Evolutionary conservation across 2,797 vertebrate species (phyloP).

Genomic region (Mormyrops boulengeri): DNA sequence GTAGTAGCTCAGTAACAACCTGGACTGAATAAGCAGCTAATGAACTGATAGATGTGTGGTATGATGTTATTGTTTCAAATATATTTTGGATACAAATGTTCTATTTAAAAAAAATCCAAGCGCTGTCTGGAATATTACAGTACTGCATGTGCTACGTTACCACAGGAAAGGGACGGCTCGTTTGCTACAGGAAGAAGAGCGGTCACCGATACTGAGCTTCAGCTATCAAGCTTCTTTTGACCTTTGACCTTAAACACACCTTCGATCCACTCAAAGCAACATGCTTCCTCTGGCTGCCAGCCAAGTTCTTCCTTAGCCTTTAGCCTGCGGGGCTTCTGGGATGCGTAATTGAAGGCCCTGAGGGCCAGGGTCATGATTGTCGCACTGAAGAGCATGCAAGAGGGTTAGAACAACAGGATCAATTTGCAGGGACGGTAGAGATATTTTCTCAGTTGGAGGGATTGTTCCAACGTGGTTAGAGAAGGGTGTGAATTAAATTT

Average conservation of each 20-base stretch:
- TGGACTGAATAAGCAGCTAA: background rate
- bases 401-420: background rate
- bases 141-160: background rate
- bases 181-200: background rate
- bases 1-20: background rate
- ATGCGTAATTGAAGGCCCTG: background rate
- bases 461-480: background rate
- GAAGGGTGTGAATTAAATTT: background rate
- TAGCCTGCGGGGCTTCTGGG: background rate
- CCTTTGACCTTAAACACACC: background rate
- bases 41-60: background rate
- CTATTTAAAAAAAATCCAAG: background rate
- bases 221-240: background rate
- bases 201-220: background rate
- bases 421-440: background rate
- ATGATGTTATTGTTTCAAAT: background rate
- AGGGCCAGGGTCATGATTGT: background rate
- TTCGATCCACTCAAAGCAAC: background rate
- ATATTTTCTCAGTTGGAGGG: background rate
- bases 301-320: background rate
- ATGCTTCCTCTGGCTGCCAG: background rate
- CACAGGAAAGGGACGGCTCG: background rate
- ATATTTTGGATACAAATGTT: background rate
- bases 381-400: background rate
- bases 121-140: background rate